Evolutionary conservation across 2,113 vertebrate species (phyloP).

Genomic region (Sinocyclocheilus grahami): DNA sequence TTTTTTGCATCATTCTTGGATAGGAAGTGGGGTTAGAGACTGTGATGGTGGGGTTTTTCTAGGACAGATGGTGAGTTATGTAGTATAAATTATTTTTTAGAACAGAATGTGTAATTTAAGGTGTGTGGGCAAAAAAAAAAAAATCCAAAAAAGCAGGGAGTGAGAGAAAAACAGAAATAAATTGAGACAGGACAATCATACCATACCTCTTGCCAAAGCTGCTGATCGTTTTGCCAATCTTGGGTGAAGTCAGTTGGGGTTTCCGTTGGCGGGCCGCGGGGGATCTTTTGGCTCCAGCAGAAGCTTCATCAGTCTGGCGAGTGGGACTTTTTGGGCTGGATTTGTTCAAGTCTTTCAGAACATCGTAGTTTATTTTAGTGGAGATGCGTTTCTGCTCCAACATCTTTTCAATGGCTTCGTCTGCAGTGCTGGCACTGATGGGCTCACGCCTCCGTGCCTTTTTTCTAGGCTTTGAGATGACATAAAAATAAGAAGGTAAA

Average conservation of each 20-base stretch:
- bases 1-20: not conserved
- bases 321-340: slow-evolving; percentile 75
- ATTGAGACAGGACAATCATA: slow-evolving; percentile 56
- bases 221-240: slow-evolving; percentile 74
- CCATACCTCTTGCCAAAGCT: slow-evolving; percentile 93
- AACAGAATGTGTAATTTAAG: not conserved
- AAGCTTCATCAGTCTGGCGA: slow-evolving; percentile 59
- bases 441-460: slow-evolving; percentile 76
- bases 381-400: slow-evolving; percentile 96
- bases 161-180: slow-evolving; percentile 4
- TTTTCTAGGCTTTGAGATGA: slow-evolving; percentile 74
- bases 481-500: not conserved
- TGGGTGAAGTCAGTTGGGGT: slow-evolving; percentile 53
- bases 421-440: slow-evolving; percentile 88
- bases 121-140: not conserved
- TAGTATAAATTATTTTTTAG: not conserved
- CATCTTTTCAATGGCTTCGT: slow-evolving; percentile 98
- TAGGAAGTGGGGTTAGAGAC: not conserved
- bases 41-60: not conserved
- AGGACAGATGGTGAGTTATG: not conserved
- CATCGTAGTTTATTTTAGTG: slow-evolving; percentile 97
- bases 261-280: slow-evolving; percentile 70
- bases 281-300: slow-evolving; percentile 63
- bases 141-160: not conserved
- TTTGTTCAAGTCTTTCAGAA: slow-evolving; percentile 87